phyloP scores from a whole-genome alignment of 2,888 invertebrate species.

The Drosophila cyrtoloma region DNA sequence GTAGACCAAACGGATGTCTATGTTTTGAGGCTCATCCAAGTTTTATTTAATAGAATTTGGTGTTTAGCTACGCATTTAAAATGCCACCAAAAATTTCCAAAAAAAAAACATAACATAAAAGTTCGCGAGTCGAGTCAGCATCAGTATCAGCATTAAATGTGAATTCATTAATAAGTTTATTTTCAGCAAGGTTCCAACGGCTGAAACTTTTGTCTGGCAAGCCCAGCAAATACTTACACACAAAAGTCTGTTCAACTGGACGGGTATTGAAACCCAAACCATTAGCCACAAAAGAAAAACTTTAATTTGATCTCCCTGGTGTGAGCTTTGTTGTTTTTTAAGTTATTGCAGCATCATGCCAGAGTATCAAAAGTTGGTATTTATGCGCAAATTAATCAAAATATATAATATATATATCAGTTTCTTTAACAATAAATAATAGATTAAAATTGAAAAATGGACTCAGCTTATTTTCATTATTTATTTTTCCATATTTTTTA shows the following conservation, averaged over 20 bases:
- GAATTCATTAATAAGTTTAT: constrained; percentile 47
- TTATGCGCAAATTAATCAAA: background rate
- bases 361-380: background rate
- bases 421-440: background rate
- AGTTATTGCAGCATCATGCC: background rate
- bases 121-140: constrained; percentile 2
- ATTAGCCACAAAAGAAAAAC: constrained; percentile 18
- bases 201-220: constrained; percentile 22
- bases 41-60: constrained; percentile 35
- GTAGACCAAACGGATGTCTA: constrained; percentile 5
- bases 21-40: constrained; percentile 20
- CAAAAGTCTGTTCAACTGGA: background rate
- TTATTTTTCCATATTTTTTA: background rate
- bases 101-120: background rate
- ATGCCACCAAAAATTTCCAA: background rate
- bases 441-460: background rate
- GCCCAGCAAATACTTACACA: background rate
- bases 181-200: constrained; percentile 14
- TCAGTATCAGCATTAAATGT: constrained; percentile 28
- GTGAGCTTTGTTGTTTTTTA: too few relatives aligned
- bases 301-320: background rate
- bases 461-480: background rate
- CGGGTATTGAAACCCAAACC: constrained; percentile 4
- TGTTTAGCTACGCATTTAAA: constrained; percentile 6
- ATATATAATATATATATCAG: background rate